These are phyloP conservation scores for Vollenhovia emeryi DNA, from an alignment of 1,140 invertebrate genomes.

Conservation along the genomic window DNA sequence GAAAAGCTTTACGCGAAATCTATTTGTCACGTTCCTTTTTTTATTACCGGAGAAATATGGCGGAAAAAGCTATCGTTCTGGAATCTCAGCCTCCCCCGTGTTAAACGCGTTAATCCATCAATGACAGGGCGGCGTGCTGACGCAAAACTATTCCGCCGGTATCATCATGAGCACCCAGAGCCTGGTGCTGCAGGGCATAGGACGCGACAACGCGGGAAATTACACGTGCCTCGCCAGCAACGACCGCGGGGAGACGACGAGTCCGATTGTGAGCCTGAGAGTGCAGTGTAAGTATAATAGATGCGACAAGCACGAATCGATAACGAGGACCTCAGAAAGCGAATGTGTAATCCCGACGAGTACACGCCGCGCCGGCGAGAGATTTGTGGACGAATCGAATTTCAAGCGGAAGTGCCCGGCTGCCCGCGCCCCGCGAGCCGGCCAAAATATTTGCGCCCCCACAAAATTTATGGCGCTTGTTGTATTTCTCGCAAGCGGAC, in stretches of 20 bases:
- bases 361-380: neutral
- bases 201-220: conserved; percentile 91
- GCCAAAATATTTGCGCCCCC: neutral
- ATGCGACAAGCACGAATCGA: neutral
- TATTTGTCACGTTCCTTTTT: conserved; percentile 13
- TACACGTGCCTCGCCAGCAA: conserved; percentile 94
- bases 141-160: conserved; percentile 93
- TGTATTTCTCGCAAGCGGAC: neutral
- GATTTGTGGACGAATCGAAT: conserved; percentile 7
- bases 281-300: conserved; percentile 95
- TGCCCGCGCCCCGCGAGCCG: neutral
- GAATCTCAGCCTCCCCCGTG: conserved; percentile 20
- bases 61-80: neutral
- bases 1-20: conserved; percentile 27
- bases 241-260: conserved; percentile 92
- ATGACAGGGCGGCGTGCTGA: conserved; percentile 90
- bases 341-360: neutral
- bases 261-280: conserved; percentile 90
- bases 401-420: neutral
- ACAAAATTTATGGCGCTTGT: neutral
- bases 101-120: conserved; percentile 55
- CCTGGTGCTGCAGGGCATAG: conserved; percentile 93
- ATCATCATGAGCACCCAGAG: conserved; percentile 95
- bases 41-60: conserved; percentile 18
- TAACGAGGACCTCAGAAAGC: neutral